Base-by-base conservation (phyloP, 1,140 invertebrate species). In the Nephotettix cincticeps region DNA sequence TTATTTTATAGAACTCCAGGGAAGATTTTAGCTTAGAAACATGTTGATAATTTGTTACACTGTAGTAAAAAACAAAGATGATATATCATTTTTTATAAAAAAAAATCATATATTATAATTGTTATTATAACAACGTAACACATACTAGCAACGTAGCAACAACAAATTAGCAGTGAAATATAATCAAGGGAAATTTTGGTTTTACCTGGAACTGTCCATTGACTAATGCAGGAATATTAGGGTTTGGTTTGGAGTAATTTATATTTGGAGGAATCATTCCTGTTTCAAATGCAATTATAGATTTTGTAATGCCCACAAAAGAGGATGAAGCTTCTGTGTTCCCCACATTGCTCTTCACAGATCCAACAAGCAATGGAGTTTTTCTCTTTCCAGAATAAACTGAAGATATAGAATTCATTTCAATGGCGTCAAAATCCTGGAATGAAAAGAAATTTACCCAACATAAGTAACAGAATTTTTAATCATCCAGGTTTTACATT, bases 271-370 rank as follows among this genome's bases (percentile, higher is more conserved):
- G 77, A 32, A 79, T 77, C 11, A 72, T 56, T 9, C 72, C 74
- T 9, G 27, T 68, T 56, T 78, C 75, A 11, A 77, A 32, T 2
- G 76, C 72, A 28, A 77, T 70, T 6, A 78, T 30, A 14, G 72
- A 84, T 80, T 91, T 91, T 11, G 84, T 83, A 54, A 90, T 76
- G 1, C 85, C 82, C 71, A 85, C 84, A 0, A 91, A 74, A 40
- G 85, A 83, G 76, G 90, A 89, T 1, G 87, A 86, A 27, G 90
- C 85, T 79, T 92, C 90, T 23, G 89, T 83, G 76, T 93, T 91
- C 0, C 92, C 92, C 80, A 92, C 85, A 78, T 93, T 93, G 13
- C 89, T 88, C 78, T 93, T 93, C 1, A 92, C 84, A 0, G 90
- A 90, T 2, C 92, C 91, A 72, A 94, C 86, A 3, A 88, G 77